Evolutionary conservation across 2,888 invertebrate species (phyloP).

Genomic region (Patella ulyssiponensis): DNA sequence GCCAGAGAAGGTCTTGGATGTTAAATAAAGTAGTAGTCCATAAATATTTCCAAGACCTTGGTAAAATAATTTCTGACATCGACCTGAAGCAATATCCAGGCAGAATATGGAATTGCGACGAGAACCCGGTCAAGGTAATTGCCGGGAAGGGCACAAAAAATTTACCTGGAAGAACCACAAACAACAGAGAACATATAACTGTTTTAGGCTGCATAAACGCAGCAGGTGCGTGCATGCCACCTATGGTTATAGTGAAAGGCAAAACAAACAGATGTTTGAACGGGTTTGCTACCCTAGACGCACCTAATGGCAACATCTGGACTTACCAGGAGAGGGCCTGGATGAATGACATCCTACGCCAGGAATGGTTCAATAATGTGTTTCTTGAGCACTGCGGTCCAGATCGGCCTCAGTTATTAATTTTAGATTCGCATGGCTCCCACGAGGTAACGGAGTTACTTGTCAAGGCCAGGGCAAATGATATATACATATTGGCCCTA

Average conservation of each 20-base stretch:
- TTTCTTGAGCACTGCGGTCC: background rate
- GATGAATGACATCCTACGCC: constrained; percentile 17
- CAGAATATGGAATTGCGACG: constrained; percentile 11
- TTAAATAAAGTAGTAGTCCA: background rate
- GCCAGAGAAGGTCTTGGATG: background rate
- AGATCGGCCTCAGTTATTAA: background rate
- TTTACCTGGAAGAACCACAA: constrained; percentile 2
- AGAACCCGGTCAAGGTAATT: constrained; percentile 14
- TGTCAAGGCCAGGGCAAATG: constrained; percentile 18
- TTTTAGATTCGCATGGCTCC: background rate
- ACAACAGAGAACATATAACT: constrained; percentile 18
- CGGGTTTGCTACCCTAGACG: background rate
- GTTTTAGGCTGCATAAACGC: constrained; percentile 19
- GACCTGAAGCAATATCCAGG: background rate
- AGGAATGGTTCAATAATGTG: background rate
- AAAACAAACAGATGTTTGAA: constrained; percentile 20
- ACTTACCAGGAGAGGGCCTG: constrained; percentile 12
- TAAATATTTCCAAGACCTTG: background rate
- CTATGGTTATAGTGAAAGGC: constrained; percentile 11
- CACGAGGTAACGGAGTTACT: constrained; percentile 18
- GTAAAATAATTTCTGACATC: constrained; percentile 5
- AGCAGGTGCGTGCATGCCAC: background rate
- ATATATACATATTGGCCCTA: background rate
- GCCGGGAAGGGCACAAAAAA: constrained; percentile 12
- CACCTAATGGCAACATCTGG: constrained; percentile 2